A percentile compares a stretch with the other conserved stretches of the same genome.
These are phyloP conservation scores for Rhinogobius similis DNA, from an alignment of 2,113 vertebrate genomes.

Conservation along the genomic window DNA sequence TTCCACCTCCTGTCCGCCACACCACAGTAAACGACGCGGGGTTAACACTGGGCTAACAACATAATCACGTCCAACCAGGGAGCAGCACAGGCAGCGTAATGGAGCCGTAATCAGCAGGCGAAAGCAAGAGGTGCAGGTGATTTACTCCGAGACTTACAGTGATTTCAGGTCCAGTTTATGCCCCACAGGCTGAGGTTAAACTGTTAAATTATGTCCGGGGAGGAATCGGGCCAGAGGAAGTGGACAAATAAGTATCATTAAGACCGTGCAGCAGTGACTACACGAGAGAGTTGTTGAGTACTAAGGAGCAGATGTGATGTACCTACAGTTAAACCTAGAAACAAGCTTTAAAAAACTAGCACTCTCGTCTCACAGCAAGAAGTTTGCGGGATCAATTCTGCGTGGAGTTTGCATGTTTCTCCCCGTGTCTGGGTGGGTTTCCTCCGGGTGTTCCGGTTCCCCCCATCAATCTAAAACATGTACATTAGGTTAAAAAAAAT, in stretches of 20 bases:
- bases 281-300: background rate
- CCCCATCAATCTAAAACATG: too few relatives aligned
- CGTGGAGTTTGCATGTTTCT: too few relatives aligned
- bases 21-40: constrained; percentile 25
- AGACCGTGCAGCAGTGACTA: background rate
- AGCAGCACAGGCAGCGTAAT: constrained; percentile 23
- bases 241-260: constrained; percentile 29
- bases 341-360: too few relatives aligned
- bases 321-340: too few relatives aligned
- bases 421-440: too few relatives aligned
- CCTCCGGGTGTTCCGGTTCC: too few relatives aligned
- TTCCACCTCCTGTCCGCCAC: constrained; percentile 28
- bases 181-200: constrained; percentile 8
- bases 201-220: constrained; percentile 10
- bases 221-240: constrained; percentile 16
- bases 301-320: background rate
- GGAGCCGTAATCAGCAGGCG: constrained; percentile 7
- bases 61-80: constrained; percentile 47
- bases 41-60: constrained; percentile 40
- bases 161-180: constrained; percentile 17
- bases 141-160: constrained; percentile 29
- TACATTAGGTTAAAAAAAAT: too few relatives aligned
- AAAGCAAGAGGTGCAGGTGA: constrained; percentile 17
- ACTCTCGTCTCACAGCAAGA: too few relatives aligned
- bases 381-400: too few relatives aligned